Evolutionary conservation across 2,797 vertebrate genomes (phyloP).

Genomic region (Hephaestus fuliginosus): DNA sequence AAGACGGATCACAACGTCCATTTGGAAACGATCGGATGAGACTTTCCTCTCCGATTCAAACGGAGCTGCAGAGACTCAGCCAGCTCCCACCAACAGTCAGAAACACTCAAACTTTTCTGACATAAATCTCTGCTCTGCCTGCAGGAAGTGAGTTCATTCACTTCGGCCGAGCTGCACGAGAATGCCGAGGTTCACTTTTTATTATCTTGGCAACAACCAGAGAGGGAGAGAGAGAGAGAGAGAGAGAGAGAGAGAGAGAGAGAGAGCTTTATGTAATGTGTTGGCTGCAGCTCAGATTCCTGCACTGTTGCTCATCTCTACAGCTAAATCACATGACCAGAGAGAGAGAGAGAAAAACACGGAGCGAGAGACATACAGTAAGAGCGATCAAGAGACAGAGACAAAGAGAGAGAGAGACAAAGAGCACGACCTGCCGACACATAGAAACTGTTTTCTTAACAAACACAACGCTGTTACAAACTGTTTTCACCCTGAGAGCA

Average conservation of each 20-base stretch:
- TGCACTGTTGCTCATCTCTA: conserved; percentile 79
- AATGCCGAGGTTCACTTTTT: conserved; percentile 21
- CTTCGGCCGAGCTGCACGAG: conserved; percentile 12
- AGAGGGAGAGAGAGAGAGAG: not conserved
- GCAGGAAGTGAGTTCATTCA: conserved; percentile 56
- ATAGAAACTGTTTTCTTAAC: not conserved
- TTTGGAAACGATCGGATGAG: not conserved
- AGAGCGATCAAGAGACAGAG: not conserved
- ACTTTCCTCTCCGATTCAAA: not conserved
- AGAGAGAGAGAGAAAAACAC: not conserved
- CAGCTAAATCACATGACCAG: conserved; percentile 71
- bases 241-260: not conserved
- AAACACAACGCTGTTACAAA: not conserved
- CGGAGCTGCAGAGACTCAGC: not conserved
- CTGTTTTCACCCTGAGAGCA: not conserved
- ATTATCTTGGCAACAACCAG: conserved; percentile 24
- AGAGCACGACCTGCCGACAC: not conserved
- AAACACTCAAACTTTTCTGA: conserved; percentile 16
- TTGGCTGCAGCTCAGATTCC: conserved; percentile 79
- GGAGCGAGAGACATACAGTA: not conserved
- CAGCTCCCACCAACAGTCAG: not conserved
- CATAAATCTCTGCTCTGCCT: not conserved
- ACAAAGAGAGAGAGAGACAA: not conserved
- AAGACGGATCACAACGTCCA: not conserved
- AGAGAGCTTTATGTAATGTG: conserved; percentile 75